Base-by-base conservation (phyloP, 2,888 invertebrate species). In the Stenurella melanura region DNA sequence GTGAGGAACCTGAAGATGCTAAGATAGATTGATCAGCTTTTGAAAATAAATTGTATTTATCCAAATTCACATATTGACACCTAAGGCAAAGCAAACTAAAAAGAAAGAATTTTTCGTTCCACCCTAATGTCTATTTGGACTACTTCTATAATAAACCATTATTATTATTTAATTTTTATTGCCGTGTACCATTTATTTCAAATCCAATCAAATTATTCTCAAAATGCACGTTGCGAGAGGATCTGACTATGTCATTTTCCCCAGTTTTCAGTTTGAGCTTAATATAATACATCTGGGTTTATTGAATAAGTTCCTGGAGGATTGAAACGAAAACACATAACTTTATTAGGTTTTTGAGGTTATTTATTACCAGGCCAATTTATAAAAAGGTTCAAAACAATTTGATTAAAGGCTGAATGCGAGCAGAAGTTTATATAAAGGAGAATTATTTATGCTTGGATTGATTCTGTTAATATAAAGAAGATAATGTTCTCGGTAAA, bases 401-500 rank as follows among this genome's bases (percentile, higher is more conserved):
- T 72, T 72, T 72, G 72, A 72, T 72, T 72, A 72, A 72, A n/a
- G 63, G 30, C 61, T 63, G 72, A 63, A 72, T 72, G 63, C 63
- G 63, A 63, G 63, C 72, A 72, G 63, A 72, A 72, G 63, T 72
- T 72, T 63, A 72, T 72, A 72, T 72, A 72, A 72, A 72, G 54
- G 72, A 10, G 72, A 63, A 72, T 72, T 72, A 72, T 72, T 72
- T 72, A 72, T 72, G 63, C 72, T 63, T 54, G 72, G 72, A 72
- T 72, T 72, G 72, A 72, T 72, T 72, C 17, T 56, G 72, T 50
- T 72, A 72, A 72, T 72, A 72, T 72, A 72, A 72, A 72, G 72
- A 50, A 61, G 72, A 72, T 72, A 72, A 72, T 72, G 72, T 72
- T 72, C 72, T 19, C 50, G 63, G 72, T 72, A 72, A 72, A 72